Conservation (phyloP, 2,888 invertebrate species). For the Drosophila eohydei region DNA sequence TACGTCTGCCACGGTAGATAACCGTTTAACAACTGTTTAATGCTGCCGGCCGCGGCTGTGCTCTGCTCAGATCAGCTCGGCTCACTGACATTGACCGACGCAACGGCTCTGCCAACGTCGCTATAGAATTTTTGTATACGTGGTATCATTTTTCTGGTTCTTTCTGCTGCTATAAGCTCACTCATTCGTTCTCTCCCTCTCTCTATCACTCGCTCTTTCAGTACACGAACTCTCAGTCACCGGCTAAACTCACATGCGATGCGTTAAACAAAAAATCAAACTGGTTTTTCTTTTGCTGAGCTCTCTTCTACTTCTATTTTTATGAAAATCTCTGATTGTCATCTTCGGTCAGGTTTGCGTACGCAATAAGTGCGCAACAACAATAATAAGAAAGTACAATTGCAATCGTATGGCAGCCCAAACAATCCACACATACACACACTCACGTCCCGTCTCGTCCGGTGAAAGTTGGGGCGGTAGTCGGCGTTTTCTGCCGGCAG, state of each 20-base stretch:
- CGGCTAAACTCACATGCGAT: constrained; percentile 25
- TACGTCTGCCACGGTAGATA: constrained; percentile 57
- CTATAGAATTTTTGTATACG: constrained; percentile 70
- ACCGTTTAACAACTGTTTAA: constrained; percentile 67
- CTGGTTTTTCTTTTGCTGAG: constrained; percentile 55
- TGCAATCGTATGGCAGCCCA: constrained; percentile 13
- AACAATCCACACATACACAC: constrained; percentile 3
- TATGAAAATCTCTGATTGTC: constrained; percentile 22
- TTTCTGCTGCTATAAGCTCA: constrained; percentile 27
- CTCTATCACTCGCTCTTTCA: background rate
- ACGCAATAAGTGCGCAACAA: constrained; percentile 18
- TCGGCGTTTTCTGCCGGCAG: constrained; percentile 33
- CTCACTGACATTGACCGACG: constrained; percentile 69
- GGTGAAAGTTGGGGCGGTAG: constrained; percentile 61
- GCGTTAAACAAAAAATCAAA: constrained; percentile 30
- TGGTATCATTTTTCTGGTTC: constrained; percentile 73
- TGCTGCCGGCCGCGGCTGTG: constrained; percentile 23
- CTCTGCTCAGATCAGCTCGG: constrained; percentile 8
- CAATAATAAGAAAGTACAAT: constrained; percentile 3
- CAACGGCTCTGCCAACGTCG: constrained; percentile 33
- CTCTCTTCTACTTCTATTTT: constrained; percentile 11
- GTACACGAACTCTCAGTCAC: constrained; percentile 9
- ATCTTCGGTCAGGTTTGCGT: constrained; percentile 21
- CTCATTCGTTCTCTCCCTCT: constrained; percentile 3
- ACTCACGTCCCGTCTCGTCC: constrained; percentile 19